Evolutionary conservation across 1,140 invertebrate genomes (phyloP).

Genomic region (Lanistes nyassanus): DNA sequence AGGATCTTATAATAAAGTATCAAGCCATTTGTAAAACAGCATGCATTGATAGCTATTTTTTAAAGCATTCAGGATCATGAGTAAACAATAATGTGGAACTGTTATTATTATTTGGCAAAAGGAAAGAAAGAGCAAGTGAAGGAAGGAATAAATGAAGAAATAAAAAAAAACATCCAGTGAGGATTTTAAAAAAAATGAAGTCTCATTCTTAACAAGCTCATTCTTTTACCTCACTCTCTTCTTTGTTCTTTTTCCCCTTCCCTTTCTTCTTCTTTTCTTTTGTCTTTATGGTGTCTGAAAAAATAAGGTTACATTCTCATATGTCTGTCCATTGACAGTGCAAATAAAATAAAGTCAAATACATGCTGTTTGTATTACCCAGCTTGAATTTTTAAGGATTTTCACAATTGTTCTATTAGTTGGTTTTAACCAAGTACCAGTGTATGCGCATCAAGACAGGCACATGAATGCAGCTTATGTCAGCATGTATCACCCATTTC

Average conservation of each 20-base stretch:
- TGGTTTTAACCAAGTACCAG: slow-evolving; percentile 25
- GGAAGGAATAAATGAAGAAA: background rate
- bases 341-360: background rate
- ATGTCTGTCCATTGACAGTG: background rate
- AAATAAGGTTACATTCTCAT: slow-evolving; percentile 1
- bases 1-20: too few species aligned
- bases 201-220: background rate
- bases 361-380: background rate
- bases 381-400: too few species aligned
- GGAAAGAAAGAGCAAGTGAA: too few species aligned
- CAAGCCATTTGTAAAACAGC: too few species aligned
- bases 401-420: background rate
- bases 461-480: too few species aligned
- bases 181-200: background rate
- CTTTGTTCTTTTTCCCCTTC: slow-evolving; percentile 51
- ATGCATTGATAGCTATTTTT: too few species aligned
- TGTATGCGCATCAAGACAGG: slow-evolving; percentile 40
- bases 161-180: background rate
- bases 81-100: too few species aligned
- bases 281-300: slow-evolving; percentile 59
- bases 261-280: slow-evolving; percentile 67
- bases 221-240: slow-evolving; percentile 41
- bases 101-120: too few species aligned
- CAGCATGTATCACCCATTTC: too few species aligned
- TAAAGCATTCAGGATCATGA: too few species aligned